phyloP scores from a whole-genome alignment of 2,113 vertebrate genomes.

The Pelmatolapia mariae region DNA sequence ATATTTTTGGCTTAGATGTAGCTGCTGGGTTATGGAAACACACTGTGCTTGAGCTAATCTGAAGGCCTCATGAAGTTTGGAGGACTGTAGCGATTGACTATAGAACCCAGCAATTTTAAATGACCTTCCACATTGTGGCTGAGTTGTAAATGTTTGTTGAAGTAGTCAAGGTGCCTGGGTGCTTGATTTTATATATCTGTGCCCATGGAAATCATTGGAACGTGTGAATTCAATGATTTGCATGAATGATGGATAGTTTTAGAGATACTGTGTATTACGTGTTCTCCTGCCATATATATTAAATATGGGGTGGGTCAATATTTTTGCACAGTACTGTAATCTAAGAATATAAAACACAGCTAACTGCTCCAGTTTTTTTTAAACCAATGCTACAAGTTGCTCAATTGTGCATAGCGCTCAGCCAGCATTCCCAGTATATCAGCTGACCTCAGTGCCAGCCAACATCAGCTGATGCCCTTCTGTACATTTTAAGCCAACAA shows the following conservation, averaged over 20 bases:
- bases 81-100: background rate
- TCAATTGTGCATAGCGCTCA: background rate
- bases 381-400: background rate
- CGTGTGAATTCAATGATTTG: background rate
- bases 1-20: background rate
- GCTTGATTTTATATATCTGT: background rate
- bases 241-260: background rate
- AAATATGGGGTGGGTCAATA: background rate
- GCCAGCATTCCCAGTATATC: background rate
- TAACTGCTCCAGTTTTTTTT: background rate
- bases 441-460: background rate
- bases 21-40: background rate
- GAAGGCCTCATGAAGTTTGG: background rate
- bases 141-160: background rate
- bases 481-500: background rate
- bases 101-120: background rate
- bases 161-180: background rate
- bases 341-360: background rate
- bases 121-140: background rate
- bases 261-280: background rate
- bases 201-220: background rate
- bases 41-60: background rate
- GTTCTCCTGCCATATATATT: background rate
- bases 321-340: background rate
- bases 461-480: background rate